Base-by-base conservation (phyloP, 2,888 invertebrate species). In the Magallana nippona region DNA sequence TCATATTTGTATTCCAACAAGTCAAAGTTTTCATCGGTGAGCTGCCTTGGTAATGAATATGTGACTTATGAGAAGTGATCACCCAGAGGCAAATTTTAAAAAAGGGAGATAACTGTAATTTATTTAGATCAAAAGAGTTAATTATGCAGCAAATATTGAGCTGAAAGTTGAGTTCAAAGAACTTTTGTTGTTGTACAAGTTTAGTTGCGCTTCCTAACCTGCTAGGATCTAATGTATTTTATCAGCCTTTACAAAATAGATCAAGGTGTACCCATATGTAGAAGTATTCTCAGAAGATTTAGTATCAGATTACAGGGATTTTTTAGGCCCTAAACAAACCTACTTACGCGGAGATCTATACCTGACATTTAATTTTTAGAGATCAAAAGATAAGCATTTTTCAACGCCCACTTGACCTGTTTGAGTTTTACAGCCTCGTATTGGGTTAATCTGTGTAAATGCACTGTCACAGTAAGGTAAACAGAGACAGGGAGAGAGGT, bases 321-420 rank as follows among this genome's bases (percentile, higher is more conserved):
- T 13, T 32, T 5, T 17, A 32, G 32, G 32, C 10, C 27, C 19
- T 60, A 19, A 60, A 60, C 10, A 60, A 15, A 10, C 60, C 2
- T 60, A 60, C 17, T 10, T 19, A 19, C 19, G 19, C 13, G 19
- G 1, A 44, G 44, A 60, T 19, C n/a, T 60, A 19, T 60, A 60
- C 60, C n/a, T 60, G 10, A 27, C 27, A 27, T 71, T 71, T 71
- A 32, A 27, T 13, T 71, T 71, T 71, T 27, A 32, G 22, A 71
- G 71, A 71, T 71, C 71, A 71, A 27, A 71, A 71, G 27, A 71
- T 32, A 27, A 22, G 2, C 32, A 27, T 27, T 44, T 27, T 11
- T 27, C 71, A 71, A 22, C 71, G 71, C 71, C 71, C 71, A 71
- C 71, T 71, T 71, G 71, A 71, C 71, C 71, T 19, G n/a, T 2